Conservation (phyloP, 2,797 vertebrate species). For the Pteronotus mesoamericanus region DNA sequence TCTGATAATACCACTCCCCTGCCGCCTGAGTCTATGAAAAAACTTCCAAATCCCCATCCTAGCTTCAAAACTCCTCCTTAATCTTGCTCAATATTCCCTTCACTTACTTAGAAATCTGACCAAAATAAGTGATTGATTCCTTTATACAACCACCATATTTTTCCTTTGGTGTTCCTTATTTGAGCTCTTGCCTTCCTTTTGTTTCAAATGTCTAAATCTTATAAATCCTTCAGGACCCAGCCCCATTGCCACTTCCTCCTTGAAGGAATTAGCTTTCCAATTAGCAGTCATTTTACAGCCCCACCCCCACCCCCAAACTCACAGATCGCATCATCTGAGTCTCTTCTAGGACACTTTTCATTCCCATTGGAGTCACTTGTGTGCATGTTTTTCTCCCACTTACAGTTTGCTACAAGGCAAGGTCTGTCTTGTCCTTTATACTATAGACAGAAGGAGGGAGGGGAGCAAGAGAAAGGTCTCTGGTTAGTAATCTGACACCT, state of each 20-base stretch:
- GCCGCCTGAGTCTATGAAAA: not conserved
- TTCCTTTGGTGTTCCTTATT: not conserved
- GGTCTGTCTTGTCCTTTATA: not conserved
- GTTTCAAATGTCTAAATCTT: not conserved
- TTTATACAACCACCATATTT: not conserved
- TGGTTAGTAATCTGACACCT: not conserved
- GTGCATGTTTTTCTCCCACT: not conserved
- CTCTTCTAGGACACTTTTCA: not conserved
- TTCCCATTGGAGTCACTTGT: not conserved
- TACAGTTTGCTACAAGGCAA: not conserved
- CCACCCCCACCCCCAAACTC: not conserved
- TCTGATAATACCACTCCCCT: not conserved
- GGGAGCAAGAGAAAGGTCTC: not conserved
- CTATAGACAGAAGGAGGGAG: not conserved
- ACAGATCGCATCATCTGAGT: not conserved
- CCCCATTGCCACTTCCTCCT: not conserved
- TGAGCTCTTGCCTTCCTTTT: not conserved
- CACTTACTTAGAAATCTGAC: not conserved
- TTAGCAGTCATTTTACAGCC: too few relatives aligned
- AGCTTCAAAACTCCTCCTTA: not conserved
- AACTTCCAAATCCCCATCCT: not conserved
- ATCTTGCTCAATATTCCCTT: not conserved
- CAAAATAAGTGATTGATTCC: not conserved
- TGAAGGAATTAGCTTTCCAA: not conserved
- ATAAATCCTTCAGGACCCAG: not conserved